These are phyloP conservation scores for Drosophila setosimentum DNA, from an alignment of 2,888 invertebrate genomes.

Conservation along the genomic window DNA sequence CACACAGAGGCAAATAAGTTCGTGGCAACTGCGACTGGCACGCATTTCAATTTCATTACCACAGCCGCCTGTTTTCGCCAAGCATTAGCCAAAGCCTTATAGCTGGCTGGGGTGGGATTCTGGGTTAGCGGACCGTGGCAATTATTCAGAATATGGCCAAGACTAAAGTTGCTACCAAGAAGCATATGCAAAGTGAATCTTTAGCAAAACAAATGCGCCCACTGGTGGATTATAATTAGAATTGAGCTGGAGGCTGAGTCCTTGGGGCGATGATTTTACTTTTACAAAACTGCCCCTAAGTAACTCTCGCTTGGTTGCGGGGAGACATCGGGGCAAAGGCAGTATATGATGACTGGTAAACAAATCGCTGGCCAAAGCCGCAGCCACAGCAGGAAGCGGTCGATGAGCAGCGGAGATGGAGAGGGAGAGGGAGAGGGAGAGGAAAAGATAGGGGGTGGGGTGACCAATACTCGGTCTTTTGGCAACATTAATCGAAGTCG, in stretches of 20 bases:
- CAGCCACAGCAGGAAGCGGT: constrained; percentile 19
- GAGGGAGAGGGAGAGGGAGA: too few species aligned
- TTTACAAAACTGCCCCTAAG: constrained; percentile 22
- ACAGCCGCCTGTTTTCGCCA: constrained; percentile 8
- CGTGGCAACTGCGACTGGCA: constrained; percentile 33
- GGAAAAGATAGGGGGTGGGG: background rate
- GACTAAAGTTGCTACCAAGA: constrained; percentile 12
- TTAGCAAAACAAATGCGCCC: constrained; percentile 63
- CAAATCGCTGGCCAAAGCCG: constrained; percentile 49
- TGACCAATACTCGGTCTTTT: constrained; percentile 50
- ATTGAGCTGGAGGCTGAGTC: background rate
- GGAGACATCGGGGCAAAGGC: background rate
- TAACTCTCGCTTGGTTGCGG: constrained; percentile 1
- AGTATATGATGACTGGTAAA: constrained; percentile 54
- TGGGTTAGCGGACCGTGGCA: constrained; percentile 19
- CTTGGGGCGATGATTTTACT: constrained; percentile 52
- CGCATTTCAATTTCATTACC: constrained; percentile 25
- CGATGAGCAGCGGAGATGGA: background rate
- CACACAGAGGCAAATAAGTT: constrained; percentile 1
- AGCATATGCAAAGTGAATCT: constrained; percentile 68
- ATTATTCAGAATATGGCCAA: constrained; percentile 62
- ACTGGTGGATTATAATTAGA: constrained; percentile 46
- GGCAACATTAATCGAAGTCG: constrained; percentile 73
- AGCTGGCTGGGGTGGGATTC: background rate
- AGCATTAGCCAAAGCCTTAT: constrained; percentile 2